Evolutionary conservation across 2,888 invertebrate species (phyloP).

Genomic region (Meteorus colon): DNA sequence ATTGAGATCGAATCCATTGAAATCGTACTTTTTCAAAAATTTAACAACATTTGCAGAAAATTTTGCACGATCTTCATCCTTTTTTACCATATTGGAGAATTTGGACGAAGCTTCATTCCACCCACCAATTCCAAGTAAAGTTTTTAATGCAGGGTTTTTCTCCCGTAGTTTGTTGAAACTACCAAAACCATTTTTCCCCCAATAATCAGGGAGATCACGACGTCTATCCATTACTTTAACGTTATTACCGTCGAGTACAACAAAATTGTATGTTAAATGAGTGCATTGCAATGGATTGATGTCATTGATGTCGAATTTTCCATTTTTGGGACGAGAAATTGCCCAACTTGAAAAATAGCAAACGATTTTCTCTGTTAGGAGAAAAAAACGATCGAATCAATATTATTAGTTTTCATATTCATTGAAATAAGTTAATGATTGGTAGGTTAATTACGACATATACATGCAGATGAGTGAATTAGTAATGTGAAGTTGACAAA

Average conservation of each 20-base stretch:
- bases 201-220: conserved; percentile 77
- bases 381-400: background rate
- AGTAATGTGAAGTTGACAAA: no score
- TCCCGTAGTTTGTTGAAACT: conserved; percentile 76
- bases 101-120: conserved; percentile 79
- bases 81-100: conserved; percentile 76
- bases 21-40: conserved; percentile 73
- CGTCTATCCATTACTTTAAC: conserved; percentile 77
- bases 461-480: no score
- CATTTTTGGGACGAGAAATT: conserved; percentile 78
- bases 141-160: conserved; percentile 75
- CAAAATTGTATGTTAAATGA: conserved; percentile 84
- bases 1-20: conserved; percentile 82
- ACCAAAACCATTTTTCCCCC: conserved; percentile 73
- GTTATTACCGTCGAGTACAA: conserved; percentile 75
- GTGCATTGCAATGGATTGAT: conserved; percentile 83
- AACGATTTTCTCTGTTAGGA: conserved; percentile 19
- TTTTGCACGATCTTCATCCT: conserved; percentile 54
- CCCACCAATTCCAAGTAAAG: conserved; percentile 78
- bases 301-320: conserved; percentile 79
- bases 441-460: no score
- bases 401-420: background rate
- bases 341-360: conserved; percentile 89
- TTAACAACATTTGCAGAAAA: conserved; percentile 48
- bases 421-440: background rate